A percentile compares a stretch with the other conserved stretches of the same genome.
phyloP scores from a whole-genome alignment of 2,113 vertebrate genomes.

The Lophotis ruficrista region DNA sequence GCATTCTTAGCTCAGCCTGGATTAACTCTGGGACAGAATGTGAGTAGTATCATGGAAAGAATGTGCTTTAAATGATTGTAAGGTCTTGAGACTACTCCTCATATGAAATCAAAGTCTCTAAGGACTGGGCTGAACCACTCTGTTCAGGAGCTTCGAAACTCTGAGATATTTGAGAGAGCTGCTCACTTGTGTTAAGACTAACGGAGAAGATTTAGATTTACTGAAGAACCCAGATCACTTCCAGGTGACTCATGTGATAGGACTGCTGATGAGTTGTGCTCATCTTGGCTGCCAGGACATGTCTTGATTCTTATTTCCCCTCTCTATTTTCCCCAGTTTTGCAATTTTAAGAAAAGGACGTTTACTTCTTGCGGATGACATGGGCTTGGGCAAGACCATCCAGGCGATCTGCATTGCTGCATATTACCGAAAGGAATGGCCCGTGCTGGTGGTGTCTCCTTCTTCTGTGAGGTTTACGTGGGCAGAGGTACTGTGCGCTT shows the following conservation, averaged over 20 bases:
- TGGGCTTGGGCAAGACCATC: constrained; percentile 97
- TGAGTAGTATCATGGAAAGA: not conserved
- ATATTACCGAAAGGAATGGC: constrained; percentile 92
- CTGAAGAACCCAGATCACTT: not conserved
- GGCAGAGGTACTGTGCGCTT: constrained; percentile 86
- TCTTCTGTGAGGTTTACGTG: constrained; percentile 96
- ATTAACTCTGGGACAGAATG: not conserved
- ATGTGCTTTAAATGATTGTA: not conserved
- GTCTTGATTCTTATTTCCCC: not conserved
- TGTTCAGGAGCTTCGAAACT: not conserved
- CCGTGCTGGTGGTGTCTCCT: constrained; percentile 89
- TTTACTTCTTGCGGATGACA: constrained; percentile 95
- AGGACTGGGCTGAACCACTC: not conserved
- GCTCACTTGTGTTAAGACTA: not conserved
- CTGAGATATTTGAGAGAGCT: not conserved
- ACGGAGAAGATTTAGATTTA: not conserved
- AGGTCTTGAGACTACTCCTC: not conserved
- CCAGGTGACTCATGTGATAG: not conserved
- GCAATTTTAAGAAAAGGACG: constrained; percentile 89
- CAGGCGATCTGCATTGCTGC: constrained; percentile 98
- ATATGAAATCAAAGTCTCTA: not conserved
- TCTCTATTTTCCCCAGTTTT: constrained; percentile 75
- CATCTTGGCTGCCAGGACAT: not conserved
- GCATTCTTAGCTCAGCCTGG: not conserved
- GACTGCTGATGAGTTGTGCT: not conserved